Evolutionary conservation across 2,888 invertebrate genomes (phyloP).

Genomic region (Galerucella calmariensis): DNA sequence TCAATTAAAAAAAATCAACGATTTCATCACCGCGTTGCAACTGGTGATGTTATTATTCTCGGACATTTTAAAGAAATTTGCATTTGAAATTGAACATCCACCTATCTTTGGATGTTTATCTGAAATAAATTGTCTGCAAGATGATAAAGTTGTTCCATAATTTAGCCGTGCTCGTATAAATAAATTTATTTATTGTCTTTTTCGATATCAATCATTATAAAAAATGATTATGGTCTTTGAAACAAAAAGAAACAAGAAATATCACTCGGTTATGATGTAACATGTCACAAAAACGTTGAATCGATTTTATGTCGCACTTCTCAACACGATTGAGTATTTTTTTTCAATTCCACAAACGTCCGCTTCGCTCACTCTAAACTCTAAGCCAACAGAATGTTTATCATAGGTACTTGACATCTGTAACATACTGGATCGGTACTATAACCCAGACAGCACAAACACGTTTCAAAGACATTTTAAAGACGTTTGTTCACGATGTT

Average conservation of each 20-base stretch:
- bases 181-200: background rate
- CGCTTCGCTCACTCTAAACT: background rate
- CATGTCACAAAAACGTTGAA: background rate
- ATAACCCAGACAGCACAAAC: too few relatives aligned
- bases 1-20: too few relatives aligned
- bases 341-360: background rate
- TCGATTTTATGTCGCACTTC: background rate
- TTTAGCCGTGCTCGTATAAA: background rate
- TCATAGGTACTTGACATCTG: background rate
- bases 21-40: too few relatives aligned
- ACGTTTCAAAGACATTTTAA: too few relatives aligned
- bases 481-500: too few relatives aligned
- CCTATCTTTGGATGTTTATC: too few relatives aligned
- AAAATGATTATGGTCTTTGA: background rate
- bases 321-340: background rate
- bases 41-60: too few relatives aligned
- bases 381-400: background rate
- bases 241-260: background rate
- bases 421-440: background rate
- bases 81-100: too few relatives aligned
- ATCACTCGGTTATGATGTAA: background rate
- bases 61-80: too few relatives aligned
- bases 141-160: too few relatives aligned
- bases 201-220: background rate
- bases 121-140: too few relatives aligned